These are phyloP conservation scores for Sebastiscus albofasciatus DNA, from an alignment of 2,797 vertebrate genomes.

Conservation along the genomic window DNA sequence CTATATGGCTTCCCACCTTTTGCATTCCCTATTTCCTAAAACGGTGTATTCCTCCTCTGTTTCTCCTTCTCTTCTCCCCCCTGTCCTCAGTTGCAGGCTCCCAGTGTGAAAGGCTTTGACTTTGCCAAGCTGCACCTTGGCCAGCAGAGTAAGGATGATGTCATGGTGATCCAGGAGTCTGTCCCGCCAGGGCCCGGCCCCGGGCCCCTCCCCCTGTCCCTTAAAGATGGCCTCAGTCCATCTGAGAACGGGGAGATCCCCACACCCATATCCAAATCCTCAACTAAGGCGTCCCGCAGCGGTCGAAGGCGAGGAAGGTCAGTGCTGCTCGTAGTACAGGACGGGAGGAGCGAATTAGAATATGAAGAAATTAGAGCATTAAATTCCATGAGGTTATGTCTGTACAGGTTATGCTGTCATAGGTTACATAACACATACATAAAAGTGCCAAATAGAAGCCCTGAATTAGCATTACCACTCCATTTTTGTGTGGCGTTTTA, in stretches of 20 bases:
- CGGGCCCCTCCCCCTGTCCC: constrained; percentile 83
- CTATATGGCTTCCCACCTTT: neutral
- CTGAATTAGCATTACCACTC: neutral
- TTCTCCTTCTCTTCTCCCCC: constrained; percentile 65
- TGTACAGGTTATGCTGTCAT: neutral
- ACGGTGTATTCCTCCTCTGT: neutral
- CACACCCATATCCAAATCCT: constrained; percentile 88
- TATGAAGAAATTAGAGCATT: neutral
- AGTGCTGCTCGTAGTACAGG: constrained; percentile 21
- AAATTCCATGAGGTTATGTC: neutral
- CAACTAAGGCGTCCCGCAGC: constrained; percentile 88
- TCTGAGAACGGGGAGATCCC: constrained; percentile 91
- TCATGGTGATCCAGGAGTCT: constrained; percentile 95
- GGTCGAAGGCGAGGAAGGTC: constrained; percentile 90
- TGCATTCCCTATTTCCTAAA: constrained; percentile 9
- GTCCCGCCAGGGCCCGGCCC: constrained; percentile 78
- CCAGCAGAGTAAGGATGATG: constrained; percentile 96
- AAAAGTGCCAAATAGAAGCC: neutral
- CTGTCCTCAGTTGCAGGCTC: constrained; percentile 75
- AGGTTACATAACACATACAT: neutral
- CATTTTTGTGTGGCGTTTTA: constrained; percentile 4
- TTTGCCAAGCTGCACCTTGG: constrained; percentile 99
- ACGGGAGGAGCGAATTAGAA: no score
- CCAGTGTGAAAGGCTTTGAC: constrained; percentile 97
- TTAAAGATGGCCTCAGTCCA: constrained; percentile 88